Base-by-base conservation (phyloP, 2,797 vertebrate genomes). In the Chloroceryle amazona region DNA sequence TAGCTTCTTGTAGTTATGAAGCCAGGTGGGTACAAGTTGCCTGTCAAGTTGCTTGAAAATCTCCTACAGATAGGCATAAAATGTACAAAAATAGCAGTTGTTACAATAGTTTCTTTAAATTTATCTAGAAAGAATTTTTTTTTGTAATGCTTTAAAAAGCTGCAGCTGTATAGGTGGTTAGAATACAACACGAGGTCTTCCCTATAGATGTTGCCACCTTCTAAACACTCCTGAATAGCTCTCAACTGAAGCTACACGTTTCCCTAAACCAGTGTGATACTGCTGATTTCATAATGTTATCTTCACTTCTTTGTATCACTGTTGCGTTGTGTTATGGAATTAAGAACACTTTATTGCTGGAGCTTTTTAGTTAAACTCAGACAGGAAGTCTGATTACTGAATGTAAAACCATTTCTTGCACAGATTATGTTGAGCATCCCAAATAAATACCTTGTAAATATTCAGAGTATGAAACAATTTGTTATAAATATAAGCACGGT, bases 1-100 rank as follows among this genome's bases (percentile, higher is more conserved):
- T 99, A 89, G 99, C 99, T 58, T 99, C 99, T 72, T 99, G 99
- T 96, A 99, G 99, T 98, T 99, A 99, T 49, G 99, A 99, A 97
- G 99, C 99, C 89, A 99, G 99, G 99, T 99, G 98, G 80, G 97
- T 98, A 55, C 66, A 97, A 94, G 60, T 87, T 84, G 83, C 57
- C 7, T 93, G 14, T 72, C 9, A 55, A 47, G 5, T 74, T 81
- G 19, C 37, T 54, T 89, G 46, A 91, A 93, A 89, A 81, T 65
- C 42, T 90, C n/a, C 4, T 70, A 22, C n/a, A 86, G 39, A 42
- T n/a, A 55, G 18, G 10, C 11, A 31, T 82, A 63, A 86, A 70
- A 19, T 44, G 46, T 66, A 35, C 22, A 88, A 46, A 89, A 81
- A 20, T 49, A 63, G 33, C 52, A 28, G 29, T 54, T 90, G 33